Conservation (phyloP, 2,113 vertebrate species). For the Toxotes jaculatrix region DNA sequence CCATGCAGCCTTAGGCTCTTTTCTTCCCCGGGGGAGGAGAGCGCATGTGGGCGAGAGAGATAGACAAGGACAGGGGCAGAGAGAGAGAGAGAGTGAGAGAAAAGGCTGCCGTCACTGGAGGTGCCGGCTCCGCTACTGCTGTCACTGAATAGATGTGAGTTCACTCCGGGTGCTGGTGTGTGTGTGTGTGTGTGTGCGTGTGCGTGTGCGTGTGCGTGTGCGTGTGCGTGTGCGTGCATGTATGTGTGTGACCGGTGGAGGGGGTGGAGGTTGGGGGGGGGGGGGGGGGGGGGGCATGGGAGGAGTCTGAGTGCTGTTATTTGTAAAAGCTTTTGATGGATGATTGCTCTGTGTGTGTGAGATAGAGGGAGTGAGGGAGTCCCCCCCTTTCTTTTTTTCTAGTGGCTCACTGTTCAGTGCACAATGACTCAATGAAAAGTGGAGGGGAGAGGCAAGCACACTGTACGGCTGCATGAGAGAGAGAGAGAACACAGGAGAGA, state of each 20-base stretch:
- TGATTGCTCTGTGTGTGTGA: constrained; percentile 81
- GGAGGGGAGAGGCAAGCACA: constrained; percentile 77
- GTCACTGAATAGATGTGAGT: constrained; percentile 76
- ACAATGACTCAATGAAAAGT: constrained; percentile 83
- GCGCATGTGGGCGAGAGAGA: constrained; percentile 52
- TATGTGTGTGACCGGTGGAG: too few relatives aligned
- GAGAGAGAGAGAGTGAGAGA: constrained; percentile 15
- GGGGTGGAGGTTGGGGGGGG: background rate
- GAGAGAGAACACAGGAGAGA: constrained; percentile 50
- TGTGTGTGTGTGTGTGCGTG: constrained; percentile 36
- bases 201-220: constrained; percentile 43
- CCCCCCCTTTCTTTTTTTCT: constrained; percentile 60
- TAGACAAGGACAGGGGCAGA: constrained; percentile 14
- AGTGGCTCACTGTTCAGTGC: constrained; percentile 76
- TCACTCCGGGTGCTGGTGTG: constrained; percentile 72
- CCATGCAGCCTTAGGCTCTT: constrained; percentile 54
- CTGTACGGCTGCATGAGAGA: constrained; percentile 67
- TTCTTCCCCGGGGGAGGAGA: constrained; percentile 42
- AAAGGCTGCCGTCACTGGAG: constrained; percentile 66
- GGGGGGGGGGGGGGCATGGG: constrained; percentile 52
- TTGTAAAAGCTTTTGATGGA: constrained; percentile 88
- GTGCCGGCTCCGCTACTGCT: constrained; percentile 62
- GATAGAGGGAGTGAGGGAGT: constrained; percentile 72
- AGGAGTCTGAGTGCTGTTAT: constrained; percentile 83
- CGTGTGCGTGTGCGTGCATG: background rate